Percentiles rank a stretch among this genome's conserved stretches.
Conservation (phyloP, 2,888 invertebrate species). For the Galerucella nymphaeae region DNA sequence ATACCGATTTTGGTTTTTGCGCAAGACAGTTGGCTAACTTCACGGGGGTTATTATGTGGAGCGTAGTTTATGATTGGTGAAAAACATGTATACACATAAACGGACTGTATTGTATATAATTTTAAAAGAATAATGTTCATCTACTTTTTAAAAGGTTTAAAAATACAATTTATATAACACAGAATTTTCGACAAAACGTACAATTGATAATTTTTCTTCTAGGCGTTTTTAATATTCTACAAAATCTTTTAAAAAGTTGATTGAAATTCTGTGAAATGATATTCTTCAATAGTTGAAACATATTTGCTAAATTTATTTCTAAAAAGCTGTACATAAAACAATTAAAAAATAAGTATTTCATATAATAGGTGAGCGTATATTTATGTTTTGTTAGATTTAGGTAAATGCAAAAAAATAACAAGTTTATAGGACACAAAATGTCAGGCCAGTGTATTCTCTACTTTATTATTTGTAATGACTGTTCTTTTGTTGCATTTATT, state of each 20-base stretch:
- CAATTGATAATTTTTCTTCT: too few relatives aligned
- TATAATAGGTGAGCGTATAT: conserved; percentile 18
- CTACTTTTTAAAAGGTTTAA: conserved; percentile 21
- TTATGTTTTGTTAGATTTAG: conserved; percentile 8
- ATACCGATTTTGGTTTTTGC: too few relatives aligned
- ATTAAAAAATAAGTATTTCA: conserved; percentile 16
- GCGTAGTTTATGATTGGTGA: neutral
- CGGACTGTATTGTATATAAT: conserved; percentile 34
- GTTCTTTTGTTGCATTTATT: neutral
- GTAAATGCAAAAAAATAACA: conserved; percentile 4
- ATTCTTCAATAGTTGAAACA: conserved; percentile 11
- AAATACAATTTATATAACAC: too few relatives aligned
- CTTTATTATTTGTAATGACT: neutral
- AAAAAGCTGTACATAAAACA: conserved; percentile 26
- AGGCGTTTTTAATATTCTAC: neutral
- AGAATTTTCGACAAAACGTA: too few relatives aligned
- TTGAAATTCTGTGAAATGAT: conserved; percentile 12
- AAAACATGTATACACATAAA: conserved; percentile 17
- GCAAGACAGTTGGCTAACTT: too few relatives aligned
- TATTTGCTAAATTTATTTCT: conserved; percentile 27
- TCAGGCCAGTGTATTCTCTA: too few relatives aligned
- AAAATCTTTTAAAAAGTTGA: conserved; percentile 2
- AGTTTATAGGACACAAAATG: too few relatives aligned
- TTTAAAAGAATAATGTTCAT: conserved; percentile 5
- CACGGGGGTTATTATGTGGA: too few relatives aligned